Conservation (phyloP, 1,140 invertebrate species). For the Calycopis cecrops region DNA sequence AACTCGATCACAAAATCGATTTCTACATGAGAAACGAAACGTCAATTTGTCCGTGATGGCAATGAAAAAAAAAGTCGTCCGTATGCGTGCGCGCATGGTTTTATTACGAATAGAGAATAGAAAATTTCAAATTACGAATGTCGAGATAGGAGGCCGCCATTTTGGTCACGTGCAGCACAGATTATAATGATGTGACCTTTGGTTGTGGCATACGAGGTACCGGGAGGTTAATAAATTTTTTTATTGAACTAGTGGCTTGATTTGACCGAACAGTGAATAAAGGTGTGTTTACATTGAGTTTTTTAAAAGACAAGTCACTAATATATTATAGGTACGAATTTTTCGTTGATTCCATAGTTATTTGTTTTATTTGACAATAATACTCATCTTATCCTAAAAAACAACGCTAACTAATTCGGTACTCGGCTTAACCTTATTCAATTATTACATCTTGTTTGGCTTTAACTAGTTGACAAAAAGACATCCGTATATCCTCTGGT, state of each 20-base stretch:
- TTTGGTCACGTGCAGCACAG: conserved; percentile 60
- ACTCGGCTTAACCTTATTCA: too few relatives aligned
- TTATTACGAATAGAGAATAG: conserved; percentile 67
- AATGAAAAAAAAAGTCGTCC: conserved; percentile 37
- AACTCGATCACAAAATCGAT: conserved; percentile 3
- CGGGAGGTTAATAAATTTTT: conserved; percentile 60
- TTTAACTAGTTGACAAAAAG: too few relatives aligned
- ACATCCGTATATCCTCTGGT: too few relatives aligned
- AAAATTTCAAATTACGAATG: conserved; percentile 60
- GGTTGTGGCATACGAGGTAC: conserved; percentile 45
- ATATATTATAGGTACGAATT: too few relatives aligned
- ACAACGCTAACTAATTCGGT: too few relatives aligned
- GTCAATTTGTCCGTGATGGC: conserved; percentile 22
- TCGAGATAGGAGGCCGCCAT: conserved; percentile 34
- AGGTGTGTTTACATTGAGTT: conserved; percentile 25
- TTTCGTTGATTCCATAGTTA: too few relatives aligned
- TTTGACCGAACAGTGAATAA: conserved; percentile 42
- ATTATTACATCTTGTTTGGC: too few relatives aligned
- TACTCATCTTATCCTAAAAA: too few relatives aligned
- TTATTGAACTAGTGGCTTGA: conserved; percentile 58
- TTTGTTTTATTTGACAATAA: too few relatives aligned
- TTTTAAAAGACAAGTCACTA: neutral
- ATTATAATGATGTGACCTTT: conserved; percentile 70
- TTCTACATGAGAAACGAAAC: conserved; percentile 1
- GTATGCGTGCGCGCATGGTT: conserved; percentile 63